Conservation (phyloP, 2,113 vertebrate genomes). For the Procapra przewalskii region DNA sequence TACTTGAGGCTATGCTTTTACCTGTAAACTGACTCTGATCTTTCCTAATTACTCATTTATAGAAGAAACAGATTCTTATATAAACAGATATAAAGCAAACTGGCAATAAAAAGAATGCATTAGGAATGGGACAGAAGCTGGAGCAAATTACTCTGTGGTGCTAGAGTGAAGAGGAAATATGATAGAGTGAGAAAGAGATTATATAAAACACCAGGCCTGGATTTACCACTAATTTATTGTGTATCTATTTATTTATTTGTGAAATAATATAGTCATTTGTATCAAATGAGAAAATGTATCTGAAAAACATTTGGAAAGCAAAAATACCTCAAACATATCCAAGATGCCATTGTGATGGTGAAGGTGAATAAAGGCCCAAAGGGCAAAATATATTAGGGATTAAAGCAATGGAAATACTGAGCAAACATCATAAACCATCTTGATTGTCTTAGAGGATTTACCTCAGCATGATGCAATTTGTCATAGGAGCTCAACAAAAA, state of each 20-base stretch:
- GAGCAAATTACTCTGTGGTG: neutral
- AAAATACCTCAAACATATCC: neutral
- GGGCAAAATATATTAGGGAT: neutral
- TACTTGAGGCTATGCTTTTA: neutral
- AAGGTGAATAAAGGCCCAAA: neutral
- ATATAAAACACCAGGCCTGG: neutral
- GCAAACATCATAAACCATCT: neutral
- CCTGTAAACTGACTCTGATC: neutral
- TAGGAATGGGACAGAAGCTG: neutral
- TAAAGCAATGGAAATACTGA: neutral
- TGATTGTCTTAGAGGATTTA: neutral
- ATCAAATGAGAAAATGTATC: neutral
- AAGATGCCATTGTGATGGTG: neutral
- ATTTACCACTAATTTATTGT: neutral
- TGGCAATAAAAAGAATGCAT: slow-evolving; percentile 19
- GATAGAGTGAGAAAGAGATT: neutral
- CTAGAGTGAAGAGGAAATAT: neutral
- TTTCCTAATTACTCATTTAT: slow-evolving; percentile 31
- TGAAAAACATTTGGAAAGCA: neutral
- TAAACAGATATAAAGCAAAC: slow-evolving; percentile 32
- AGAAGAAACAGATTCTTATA: neutral
- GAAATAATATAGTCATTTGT: neutral
- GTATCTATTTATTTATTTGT: neutral
- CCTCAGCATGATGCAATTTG: neutral
- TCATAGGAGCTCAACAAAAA: neutral